A percentile compares a stretch with the other conserved stretches of the same genome.
Conservation (phyloP, 2,113 vertebrate species). For the Cyprinodon tularosa region DNA sequence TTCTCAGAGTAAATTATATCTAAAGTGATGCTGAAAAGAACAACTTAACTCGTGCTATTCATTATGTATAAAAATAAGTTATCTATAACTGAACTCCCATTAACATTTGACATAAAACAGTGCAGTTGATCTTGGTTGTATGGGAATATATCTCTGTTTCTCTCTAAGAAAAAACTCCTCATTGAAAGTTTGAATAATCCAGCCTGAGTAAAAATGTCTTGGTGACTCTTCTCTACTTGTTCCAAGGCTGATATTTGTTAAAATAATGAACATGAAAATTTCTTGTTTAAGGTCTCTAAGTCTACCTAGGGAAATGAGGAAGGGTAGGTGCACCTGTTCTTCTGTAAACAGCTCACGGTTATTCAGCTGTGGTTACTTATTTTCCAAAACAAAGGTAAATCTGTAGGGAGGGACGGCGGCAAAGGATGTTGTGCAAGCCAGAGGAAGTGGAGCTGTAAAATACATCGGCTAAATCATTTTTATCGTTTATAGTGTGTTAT, state of each 20-base stretch:
- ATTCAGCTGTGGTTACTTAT: conserved; percentile 37
- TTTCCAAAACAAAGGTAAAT: conserved; percentile 43
- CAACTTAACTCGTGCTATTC: no score
- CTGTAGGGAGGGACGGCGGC: conserved; percentile 2
- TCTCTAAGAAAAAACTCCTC: neutral
- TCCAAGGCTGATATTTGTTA: conserved; percentile 30
- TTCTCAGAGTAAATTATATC: no score
- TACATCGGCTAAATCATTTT: conserved; percentile 17
- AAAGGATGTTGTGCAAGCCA: neutral
- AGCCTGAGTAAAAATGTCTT: conserved; percentile 1
- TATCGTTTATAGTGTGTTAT: conserved; percentile 14
- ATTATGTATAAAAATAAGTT: neutral
- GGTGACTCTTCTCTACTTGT: conserved; percentile 38
- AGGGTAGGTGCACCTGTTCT: conserved; percentile 50
- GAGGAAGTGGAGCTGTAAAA: neutral
- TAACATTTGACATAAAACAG: neutral
- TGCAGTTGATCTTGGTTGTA: neutral
- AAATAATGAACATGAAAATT: conserved; percentile 60
- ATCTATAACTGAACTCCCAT: neutral
- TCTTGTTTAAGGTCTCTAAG: conserved; percentile 11
- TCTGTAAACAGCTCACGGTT: conserved; percentile 51
- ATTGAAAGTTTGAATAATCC: neutral
- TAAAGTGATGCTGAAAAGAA: neutral
- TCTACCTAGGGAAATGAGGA: conserved; percentile 57
- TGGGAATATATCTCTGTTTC: neutral